These are phyloP conservation scores for human (Homo sapiens) DNA, from an alignment of 2,113 vertebrate species.

Conservation along the genomic window GRCh38 chr1:66029501-66030000, in stretches of 20 bases:
- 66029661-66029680: neutral
- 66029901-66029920: neutral
- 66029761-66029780: conserved; percentile 23
- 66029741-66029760: neutral
- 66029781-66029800: neutral
- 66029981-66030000: neutral
- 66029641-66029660: conserved; percentile 30
- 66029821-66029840: neutral
- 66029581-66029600: neutral
- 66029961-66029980: neutral
- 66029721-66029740: neutral
- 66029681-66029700: neutral
- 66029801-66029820: neutral
- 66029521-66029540: neutral
- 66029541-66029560: neutral
- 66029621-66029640: neutral
- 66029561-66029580: neutral
- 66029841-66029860: neutral
- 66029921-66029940: neutral
- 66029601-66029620: neutral
- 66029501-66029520: neutral
- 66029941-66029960: neutral
- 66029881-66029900: neutral
- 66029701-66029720: conserved; percentile 10
- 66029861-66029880: neutral